These are phyloP conservation scores for western clawed frog (Xenopus tropicalis) DNA, from an alignment of 2,113 vertebrate genomes.

Conservation along the genomic window UCB_Xtro_10.0 CM004447.2:123659501-123660000, in stretches of 20 bases:
- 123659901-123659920: background rate
- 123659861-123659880: background rate
- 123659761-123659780: conserved; percentile 12
- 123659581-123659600: conserved; percentile 12
- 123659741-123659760: conserved; percentile 25
- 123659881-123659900: background rate
- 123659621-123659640: conserved; percentile 21
- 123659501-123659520: too few relatives aligned
- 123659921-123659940: background rate
- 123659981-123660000: background rate
- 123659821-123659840: background rate
- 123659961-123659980: background rate
- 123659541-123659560: background rate
- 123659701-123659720: conserved; percentile 29
- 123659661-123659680: conserved; percentile 32
- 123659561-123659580: conserved; percentile 21
- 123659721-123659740: conserved; percentile 43
- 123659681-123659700: conserved; percentile 49
- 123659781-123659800: conserved; percentile 28
- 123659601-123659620: conserved; percentile 25
- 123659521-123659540: too few relatives aligned
- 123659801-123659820: background rate
- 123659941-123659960: background rate
- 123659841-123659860: background rate
- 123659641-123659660: conserved; percentile 39